Conservation (phyloP, 1,140 invertebrate species). For the Bombus pascuorum region DNA sequence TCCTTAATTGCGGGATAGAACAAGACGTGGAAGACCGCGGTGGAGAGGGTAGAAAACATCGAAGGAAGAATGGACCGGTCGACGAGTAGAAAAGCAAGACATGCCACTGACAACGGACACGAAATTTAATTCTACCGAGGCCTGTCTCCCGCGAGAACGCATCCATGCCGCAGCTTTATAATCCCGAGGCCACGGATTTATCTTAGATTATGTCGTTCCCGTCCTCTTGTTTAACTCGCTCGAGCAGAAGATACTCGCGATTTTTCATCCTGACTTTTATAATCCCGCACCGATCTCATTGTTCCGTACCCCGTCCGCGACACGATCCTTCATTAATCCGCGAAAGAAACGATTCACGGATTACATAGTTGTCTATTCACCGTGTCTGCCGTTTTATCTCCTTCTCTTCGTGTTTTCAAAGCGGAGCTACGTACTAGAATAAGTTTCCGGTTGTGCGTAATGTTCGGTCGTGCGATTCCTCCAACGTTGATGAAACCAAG, state of each 20-base stretch:
- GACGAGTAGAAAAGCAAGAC: no score
- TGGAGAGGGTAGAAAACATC: no score
- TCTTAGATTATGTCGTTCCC: constrained; percentile 27
- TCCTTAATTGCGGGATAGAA: not conserved
- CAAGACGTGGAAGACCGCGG: not conserved
- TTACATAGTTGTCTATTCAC: not conserved
- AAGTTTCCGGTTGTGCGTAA: no score
- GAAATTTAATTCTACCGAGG: constrained; percentile 21
- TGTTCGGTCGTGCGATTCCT: no score
- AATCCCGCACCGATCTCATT: constrained; percentile 10
- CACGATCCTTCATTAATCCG: constrained; percentile 5
- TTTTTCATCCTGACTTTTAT: constrained; percentile 31
- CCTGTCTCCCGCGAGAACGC: not conserved
- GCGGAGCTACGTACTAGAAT: no score
- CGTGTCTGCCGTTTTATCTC: not conserved
- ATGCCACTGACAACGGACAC: not conserved
- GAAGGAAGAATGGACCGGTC: not conserved
- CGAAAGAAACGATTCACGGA: not conserved
- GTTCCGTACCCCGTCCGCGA: not conserved
- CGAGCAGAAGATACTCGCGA: constrained; percentile 1
- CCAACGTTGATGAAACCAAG: no score
- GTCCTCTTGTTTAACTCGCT: not conserved
- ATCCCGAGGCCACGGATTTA: constrained; percentile 14
- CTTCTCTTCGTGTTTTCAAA: not conserved
- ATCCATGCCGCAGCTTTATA: not conserved